Conservation (phyloP, 2,888 invertebrate species). For the Lordiphosa andalusiaca region DNA sequence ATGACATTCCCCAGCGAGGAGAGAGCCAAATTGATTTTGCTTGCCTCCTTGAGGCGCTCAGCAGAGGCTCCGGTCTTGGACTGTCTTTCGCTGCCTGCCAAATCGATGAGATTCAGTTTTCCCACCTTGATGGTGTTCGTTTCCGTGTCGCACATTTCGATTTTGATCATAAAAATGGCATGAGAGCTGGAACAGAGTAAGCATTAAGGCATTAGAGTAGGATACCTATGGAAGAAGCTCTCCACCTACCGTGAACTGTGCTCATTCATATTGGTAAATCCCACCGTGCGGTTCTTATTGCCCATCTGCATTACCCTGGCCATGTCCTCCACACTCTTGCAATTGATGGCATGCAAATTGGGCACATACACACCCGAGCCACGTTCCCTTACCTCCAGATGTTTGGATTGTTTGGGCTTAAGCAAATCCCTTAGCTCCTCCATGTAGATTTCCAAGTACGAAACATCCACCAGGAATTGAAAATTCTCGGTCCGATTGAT, state of each 20-base stretch:
- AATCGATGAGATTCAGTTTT: constrained; percentile 97
- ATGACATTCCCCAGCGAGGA: constrained; percentile 99
- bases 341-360: constrained; percentile 95
- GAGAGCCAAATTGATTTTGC: constrained; percentile 97
- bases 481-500: constrained; percentile 94
- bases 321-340: constrained; percentile 96
- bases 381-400: constrained; percentile 85
- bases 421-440: constrained; percentile 91
- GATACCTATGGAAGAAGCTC: not conserved
- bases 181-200: constrained; percentile 86
- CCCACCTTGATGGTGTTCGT: constrained; percentile 87
- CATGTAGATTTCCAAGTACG: constrained; percentile 98
- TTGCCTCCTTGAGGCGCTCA: constrained; percentile 95
- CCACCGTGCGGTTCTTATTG: constrained; percentile 96
- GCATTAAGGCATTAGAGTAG: not conserved
- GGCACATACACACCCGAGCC: constrained; percentile 95
- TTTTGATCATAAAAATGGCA: constrained; percentile 98
- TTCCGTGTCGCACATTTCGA: constrained; percentile 93
- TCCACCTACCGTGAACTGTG: constrained; percentile 87
- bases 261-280: constrained; percentile 98
- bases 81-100: constrained; percentile 98
- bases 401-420: constrained; percentile 82
- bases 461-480: constrained; percentile 97
- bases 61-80: constrained; percentile 97
- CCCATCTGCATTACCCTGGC: constrained; percentile 95